Percentiles rank a stretch among this genome's conserved stretches.
Conservation (phyloP, 2,888 invertebrate species). For the Steromphala cineraria region DNA sequence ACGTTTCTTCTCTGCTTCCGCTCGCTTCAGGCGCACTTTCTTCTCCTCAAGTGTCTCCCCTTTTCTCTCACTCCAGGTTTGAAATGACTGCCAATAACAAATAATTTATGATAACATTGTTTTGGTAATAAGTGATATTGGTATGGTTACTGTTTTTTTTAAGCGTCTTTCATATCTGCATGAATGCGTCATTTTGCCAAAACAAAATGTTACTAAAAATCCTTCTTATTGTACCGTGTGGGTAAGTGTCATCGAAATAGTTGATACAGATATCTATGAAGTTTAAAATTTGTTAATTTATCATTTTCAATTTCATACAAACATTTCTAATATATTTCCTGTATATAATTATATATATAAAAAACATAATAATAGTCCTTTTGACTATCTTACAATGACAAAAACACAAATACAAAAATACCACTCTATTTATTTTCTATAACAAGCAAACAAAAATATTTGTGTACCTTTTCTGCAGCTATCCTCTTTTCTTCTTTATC, state of each 20-base stretch:
- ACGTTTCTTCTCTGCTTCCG: constrained; percentile 44
- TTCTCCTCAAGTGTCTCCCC: constrained; percentile 41
- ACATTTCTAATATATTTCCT: too few relatives aligned
- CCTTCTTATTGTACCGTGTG: too few relatives aligned
- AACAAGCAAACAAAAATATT: too few relatives aligned
- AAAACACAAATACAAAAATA: too few relatives aligned
- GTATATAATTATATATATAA: too few relatives aligned
- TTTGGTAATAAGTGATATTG: not conserved
- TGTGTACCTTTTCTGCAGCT: constrained; percentile 51
- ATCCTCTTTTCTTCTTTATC: constrained; percentile 54
- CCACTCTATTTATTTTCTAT: too few relatives aligned
- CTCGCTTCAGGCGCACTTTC: constrained; percentile 34
- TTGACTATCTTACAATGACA: not conserved
- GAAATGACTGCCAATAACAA: constrained; percentile 50
- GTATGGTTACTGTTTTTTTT: not conserved
- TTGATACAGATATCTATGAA: not conserved
- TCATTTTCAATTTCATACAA: too few relatives aligned
- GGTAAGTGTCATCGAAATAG: not conserved
- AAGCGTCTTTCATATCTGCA: too few relatives aligned
- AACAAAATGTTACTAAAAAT: too few relatives aligned
- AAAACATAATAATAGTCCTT: too few relatives aligned
- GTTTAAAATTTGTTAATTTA: not conserved
- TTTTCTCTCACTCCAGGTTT: constrained; percentile 58
- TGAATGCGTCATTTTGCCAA: too few relatives aligned
- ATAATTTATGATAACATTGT: not conserved